Evolutionary conservation across 2,797 vertebrate genomes (phyloP).

Genomic region (Cichlasoma orientale): DNA sequence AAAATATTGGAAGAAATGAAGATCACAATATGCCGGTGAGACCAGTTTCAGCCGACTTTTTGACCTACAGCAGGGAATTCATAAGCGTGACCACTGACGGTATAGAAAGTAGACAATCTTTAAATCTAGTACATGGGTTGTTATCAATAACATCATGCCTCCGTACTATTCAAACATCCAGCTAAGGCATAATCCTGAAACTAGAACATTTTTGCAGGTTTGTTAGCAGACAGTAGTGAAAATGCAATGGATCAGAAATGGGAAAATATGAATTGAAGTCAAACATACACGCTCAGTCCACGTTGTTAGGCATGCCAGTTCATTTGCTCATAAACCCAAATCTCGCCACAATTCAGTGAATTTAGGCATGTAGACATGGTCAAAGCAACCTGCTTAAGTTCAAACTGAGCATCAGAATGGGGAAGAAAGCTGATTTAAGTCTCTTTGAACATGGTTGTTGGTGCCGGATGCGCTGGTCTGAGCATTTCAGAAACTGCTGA

Average conservation of each 20-base stretch:
- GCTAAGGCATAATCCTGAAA: background rate
- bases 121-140: background rate
- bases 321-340: background rate
- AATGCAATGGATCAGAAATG: too few species aligned
- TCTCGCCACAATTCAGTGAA: background rate
- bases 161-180: too few species aligned
- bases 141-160: background rate
- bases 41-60: background rate
- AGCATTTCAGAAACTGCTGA: background rate
- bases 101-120: background rate
- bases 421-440: background rate
- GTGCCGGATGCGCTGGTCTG: background rate
- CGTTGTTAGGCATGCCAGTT: background rate
- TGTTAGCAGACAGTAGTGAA: too few species aligned
- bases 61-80: background rate
- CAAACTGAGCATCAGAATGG: background rate
- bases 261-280: background rate
- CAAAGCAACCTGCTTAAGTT: too few species aligned
- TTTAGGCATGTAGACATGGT: background rate
- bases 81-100: background rate
- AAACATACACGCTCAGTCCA: too few species aligned
- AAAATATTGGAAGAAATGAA: background rate
- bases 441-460: background rate
- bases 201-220: background rate
- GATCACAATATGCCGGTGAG: too few species aligned